Evolutionary conservation across 2,797 vertebrate species (phyloP).

Genomic region (Macrochelys suwanniensis): DNA sequence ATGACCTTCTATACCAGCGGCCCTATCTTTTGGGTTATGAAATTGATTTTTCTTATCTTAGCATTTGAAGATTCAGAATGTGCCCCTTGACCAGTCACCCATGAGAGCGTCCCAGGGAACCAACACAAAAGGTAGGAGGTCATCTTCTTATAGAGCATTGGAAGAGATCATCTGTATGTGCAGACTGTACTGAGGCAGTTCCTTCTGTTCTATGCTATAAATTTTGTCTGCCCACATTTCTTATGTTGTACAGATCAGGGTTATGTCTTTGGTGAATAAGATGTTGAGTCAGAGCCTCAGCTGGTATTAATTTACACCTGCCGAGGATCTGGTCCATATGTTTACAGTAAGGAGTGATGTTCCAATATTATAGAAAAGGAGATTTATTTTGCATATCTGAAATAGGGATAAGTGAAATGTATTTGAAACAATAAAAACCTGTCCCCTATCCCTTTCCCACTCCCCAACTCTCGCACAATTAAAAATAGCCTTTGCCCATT

Average conservation of each 20-base stretch:
- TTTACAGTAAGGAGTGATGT: neutral
- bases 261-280: neutral
- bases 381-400: neutral
- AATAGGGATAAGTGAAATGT: neutral
- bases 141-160: neutral
- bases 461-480: neutral
- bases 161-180: neutral
- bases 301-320: neutral
- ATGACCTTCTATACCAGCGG: neutral
- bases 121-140: neutral
- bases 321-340: neutral
- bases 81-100: neutral
- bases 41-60: neutral
- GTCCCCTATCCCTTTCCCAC: neutral
- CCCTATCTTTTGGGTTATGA: neutral
- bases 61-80: neutral
- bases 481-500: neutral
- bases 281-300: neutral
- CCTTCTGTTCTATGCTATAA: neutral
- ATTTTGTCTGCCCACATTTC: neutral
- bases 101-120: fast-evolving
- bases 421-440: neutral
- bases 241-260: neutral
- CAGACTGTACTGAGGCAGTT: neutral
- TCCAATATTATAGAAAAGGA: neutral